Base-by-base conservation (phyloP, 2,888 invertebrate species). In the Cancer borealis region DNA sequence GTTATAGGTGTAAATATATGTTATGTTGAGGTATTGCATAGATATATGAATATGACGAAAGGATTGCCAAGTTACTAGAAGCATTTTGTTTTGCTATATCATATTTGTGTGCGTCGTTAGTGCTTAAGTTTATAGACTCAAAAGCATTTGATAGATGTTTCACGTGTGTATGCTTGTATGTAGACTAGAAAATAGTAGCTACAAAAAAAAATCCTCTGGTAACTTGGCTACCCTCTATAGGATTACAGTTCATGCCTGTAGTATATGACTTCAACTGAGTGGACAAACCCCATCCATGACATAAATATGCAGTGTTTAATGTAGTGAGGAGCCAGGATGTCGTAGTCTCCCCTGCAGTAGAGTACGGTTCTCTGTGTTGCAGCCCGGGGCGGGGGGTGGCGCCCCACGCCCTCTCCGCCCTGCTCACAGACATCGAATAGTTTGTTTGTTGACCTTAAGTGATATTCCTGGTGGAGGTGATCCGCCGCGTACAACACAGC, bases 311-410 rank as follows among this genome's bases (percentile, higher is more conserved):
- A 47, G 60, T 39, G 49, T 90, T 39, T 90, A 26, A 8, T 54
- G 90, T 90, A 90, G 49, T 30, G 90, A 54, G 26, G 49, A 54
- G 90, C 90, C 49, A 90, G 45, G 60, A 66, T 45, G 73, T n/a
- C 45, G 39, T 91, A 66, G 66, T 46, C 60, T 66, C 66, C 73
- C 60, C 91, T 21, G 87, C 54, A 79, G n/a, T 87, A 84, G 14
- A 84, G 84, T 17, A 30, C 87, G 73, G 87, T 92, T 39, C 45
- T 92, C 88, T 92, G 54, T 54, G 92, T 88, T 88, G 92, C 87
- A 87, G 92, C n/a, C 92, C 39, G 87, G 92, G 49, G 46, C 45
- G 47, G 79, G 54, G 84, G 87, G 47, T 6, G 54, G 60, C 88
- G 88, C 17, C 8, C 66, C 45, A 21, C 26, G 14, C 46, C 39